Evolutionary conservation across 2,888 invertebrate species (phyloP).

Genomic region (Alitta virens): DNA sequence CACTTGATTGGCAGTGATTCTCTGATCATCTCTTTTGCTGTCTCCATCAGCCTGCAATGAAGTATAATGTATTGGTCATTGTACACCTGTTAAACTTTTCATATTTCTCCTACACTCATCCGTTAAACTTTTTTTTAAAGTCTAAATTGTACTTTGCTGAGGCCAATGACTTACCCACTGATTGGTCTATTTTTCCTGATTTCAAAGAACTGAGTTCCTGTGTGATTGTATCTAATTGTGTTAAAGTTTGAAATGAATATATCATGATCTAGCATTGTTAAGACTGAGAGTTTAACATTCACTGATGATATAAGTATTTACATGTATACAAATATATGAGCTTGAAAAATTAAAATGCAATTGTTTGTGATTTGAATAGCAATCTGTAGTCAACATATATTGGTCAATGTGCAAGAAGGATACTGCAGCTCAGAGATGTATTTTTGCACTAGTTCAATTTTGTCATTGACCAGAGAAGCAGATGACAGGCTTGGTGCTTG

Average conservation of each 20-base stretch:
- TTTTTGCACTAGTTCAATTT: constrained; percentile 41
- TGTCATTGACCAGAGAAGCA: constrained; percentile 35
- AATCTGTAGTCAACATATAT: background rate
- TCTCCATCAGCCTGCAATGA: constrained; percentile 53
- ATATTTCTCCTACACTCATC: too few species aligned
- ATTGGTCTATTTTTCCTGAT: constrained; percentile 54
- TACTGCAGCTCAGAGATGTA: constrained; percentile 55
- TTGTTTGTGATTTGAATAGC: background rate
- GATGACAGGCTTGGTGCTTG: constrained; percentile 42
- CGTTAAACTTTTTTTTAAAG: too few species aligned
- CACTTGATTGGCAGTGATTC: constrained; percentile 58
- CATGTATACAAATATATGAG: background rate
- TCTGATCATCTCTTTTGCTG: constrained; percentile 55
- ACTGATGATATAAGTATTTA: too few species aligned
- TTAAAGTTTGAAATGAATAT: too few species aligned
- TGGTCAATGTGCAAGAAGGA: constrained; percentile 36
- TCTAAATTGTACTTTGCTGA: background rate
- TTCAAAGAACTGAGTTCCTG: constrained; percentile 58
- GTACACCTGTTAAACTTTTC: too few species aligned
- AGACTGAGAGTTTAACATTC: too few species aligned
- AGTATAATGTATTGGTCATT: too few species aligned
- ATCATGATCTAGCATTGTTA: too few species aligned
- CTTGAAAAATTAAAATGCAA: background rate
- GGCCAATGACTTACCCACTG: constrained; percentile 47
- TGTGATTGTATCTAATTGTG: constrained; percentile 54